Base-by-base conservation (phyloP, 2,888 invertebrate genomes). In the Leptopilina syphax region DNA sequence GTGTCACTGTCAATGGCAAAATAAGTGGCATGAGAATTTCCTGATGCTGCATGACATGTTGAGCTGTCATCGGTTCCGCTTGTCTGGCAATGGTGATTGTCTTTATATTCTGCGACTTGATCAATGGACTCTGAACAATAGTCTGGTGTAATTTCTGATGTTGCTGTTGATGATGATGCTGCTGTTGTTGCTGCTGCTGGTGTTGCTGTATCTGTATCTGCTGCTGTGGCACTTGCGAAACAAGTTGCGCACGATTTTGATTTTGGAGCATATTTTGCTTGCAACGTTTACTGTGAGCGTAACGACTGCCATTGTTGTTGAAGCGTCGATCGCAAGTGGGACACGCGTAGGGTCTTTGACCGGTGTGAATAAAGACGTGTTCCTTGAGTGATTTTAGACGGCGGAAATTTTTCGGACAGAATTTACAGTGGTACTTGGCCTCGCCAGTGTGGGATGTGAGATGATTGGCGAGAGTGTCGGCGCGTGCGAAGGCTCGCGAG, bases 401-500 rank as follows among this genome's bases (percentile, higher is more conserved):
- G 1, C 92, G 85, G 81, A 92, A 92, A 70, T 92, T 90, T 76
- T 92, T 92, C 3, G 92, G 91, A 78, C 92, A 92, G 77, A 90
- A 90, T 77, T 92, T 92, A 84, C 92, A 92, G 47, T 91, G 91
- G 77, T 92, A 92, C 80, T 92, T 92, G 0, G 92, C 92, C 60
- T 92, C 92, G 4, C 92, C 92, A 0, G 92, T 92, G 65, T 92
- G 92, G 0, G 91, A 91, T 0, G 92, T 92, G 63, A 92, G 77
- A 57, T 92, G 92, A 86, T 92, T 92, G 0, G 92, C 91, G 1
- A 92, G 82, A 0, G 92, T 92, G 65, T 92, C 92, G 0, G 92
- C 92, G 5, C 92, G 83, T 0, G 92, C 92, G 70, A 92, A 92
- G 1, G 92, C 92, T 27, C 91, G 83, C 12, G 90, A 88, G 79